Percentiles rank a stretch among this genome's conserved stretches.
Conservation (phyloP, 2,888 invertebrate species). For the Trichopoda pennipes region DNA sequence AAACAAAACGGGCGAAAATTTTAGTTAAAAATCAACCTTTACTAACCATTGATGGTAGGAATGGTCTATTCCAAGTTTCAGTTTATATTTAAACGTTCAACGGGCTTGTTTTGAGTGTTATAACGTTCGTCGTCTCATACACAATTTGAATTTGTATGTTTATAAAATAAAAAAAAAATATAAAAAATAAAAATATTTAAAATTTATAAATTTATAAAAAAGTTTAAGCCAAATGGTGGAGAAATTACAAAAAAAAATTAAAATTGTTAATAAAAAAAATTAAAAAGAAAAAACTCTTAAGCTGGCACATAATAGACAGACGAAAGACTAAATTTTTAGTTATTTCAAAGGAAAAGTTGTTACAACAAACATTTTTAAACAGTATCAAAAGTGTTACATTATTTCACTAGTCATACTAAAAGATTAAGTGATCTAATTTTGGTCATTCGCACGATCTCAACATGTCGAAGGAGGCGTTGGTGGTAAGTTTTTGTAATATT, state of each 20-base stretch:
- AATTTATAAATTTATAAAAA: conserved; percentile 22
- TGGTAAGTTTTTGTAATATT: conserved; percentile 52
- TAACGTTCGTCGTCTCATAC: conserved; percentile 14
- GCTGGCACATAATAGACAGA: neutral
- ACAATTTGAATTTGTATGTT: conserved; percentile 30
- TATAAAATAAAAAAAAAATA: conserved; percentile 14
- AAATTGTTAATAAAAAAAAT: neutral
- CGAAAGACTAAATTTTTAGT: neutral
- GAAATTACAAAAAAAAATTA: neutral
- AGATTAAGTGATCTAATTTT: conserved; percentile 7
- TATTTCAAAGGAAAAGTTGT: neutral
- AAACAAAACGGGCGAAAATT: conserved; percentile 39
- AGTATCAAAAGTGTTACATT: conserved; percentile 15
- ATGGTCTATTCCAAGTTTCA: conserved; percentile 63
- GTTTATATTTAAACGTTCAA: conserved; percentile 62
- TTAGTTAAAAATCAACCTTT: conserved; percentile 55
- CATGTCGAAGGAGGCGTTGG: conserved; percentile 66
- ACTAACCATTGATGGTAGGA: conserved; percentile 43
- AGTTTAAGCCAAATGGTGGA: neutral
- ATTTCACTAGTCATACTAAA: neutral
- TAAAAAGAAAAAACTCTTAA: neutral
- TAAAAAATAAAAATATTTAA: conserved; percentile 10
- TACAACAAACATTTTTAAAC: neutral
- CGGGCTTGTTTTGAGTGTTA: conserved; percentile 49
- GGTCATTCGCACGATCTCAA: conserved; percentile 12